A percentile compares a stretch with the other conserved stretches of the same genome.
These are phyloP conservation scores for Torymus aiolomorphi DNA, from an alignment of 2,888 invertebrate genomes.

Conservation along the genomic window DNA sequence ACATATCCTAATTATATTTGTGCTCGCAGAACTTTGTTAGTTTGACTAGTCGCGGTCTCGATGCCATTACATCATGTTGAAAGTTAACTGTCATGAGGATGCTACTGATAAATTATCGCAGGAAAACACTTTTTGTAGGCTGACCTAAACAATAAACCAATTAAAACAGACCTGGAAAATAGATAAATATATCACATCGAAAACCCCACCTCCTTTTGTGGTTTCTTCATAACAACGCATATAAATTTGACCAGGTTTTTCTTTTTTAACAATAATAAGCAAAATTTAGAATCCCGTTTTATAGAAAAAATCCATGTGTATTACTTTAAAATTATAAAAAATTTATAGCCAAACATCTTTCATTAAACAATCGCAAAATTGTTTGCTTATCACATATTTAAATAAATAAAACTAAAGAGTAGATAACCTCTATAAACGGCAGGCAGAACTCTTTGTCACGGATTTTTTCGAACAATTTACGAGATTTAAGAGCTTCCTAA, in stretches of 20 bases:
- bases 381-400: constrained; percentile 18
- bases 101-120: constrained; percentile 55
- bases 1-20: constrained; percentile 67
- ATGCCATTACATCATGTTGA: constrained; percentile 66
- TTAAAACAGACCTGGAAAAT: constrained; percentile 36
- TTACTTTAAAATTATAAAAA: constrained; percentile 30
- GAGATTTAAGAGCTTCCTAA: constrained; percentile 26
- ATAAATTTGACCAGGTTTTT: constrained; percentile 36
- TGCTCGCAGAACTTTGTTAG: constrained; percentile 70
- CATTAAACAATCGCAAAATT: constrained; percentile 33
- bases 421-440: constrained; percentile 38
- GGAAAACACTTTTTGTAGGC: constrained; percentile 32
- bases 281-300: constrained; percentile 29
- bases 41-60: constrained; percentile 72
- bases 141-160: constrained; percentile 35
- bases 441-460: constrained; percentile 22
- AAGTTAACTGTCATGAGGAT: constrained; percentile 71
- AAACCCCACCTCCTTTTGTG: constrained; percentile 18
- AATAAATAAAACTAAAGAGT: constrained; percentile 34
- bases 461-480: constrained; percentile 31
- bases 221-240: constrained; percentile 36
- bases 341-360: constrained; percentile 27
- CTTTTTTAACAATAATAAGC: constrained; percentile 45
- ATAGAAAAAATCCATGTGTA: constrained; percentile 34
- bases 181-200: constrained; percentile 48